These are phyloP conservation scores for Austrofundulus limnaeus DNA, from an alignment of 2,113 vertebrate genomes.

Conservation along the genomic window DNA sequence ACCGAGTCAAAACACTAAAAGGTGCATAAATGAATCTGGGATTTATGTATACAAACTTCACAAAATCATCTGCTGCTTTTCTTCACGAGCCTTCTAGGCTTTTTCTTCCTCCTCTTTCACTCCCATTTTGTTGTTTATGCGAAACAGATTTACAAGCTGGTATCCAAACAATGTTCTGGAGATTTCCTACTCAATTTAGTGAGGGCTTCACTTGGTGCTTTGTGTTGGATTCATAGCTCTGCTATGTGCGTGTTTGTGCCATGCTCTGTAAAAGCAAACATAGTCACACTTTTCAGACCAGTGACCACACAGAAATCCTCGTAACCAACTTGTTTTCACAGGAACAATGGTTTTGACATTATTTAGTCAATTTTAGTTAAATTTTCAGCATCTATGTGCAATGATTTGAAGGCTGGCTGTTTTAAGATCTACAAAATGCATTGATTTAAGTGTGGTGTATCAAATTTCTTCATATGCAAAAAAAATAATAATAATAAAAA, in stretches of 20 bases:
- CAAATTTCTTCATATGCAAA: too few relatives aligned
- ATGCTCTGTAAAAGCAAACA: not conserved
- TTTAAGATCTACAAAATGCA: too few relatives aligned
- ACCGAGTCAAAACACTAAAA: slow-evolving; percentile 33
- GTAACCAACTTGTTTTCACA: not conserved
- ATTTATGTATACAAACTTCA: slow-evolving; percentile 46
- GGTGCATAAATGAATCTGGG: slow-evolving; percentile 34
- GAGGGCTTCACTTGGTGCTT: slow-evolving; percentile 6
- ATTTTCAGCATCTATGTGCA: too few relatives aligned
- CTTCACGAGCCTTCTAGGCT: slow-evolving; percentile 24
- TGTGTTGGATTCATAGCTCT: slow-evolving; percentile 21
- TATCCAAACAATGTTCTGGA: slow-evolving; percentile 26
- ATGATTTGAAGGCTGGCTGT: too few relatives aligned
- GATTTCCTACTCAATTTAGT: slow-evolving; percentile 6
- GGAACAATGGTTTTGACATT: slow-evolving; percentile 4
- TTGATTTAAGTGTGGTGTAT: too few relatives aligned
- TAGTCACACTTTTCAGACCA: not conserved
- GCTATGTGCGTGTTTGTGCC: not conserved
- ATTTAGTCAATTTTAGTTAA: too few relatives aligned
- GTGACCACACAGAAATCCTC: not conserved
- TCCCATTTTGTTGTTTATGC: slow-evolving; percentile 15
- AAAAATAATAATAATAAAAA: too few relatives aligned
- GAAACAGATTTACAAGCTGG: slow-evolving; percentile 32
- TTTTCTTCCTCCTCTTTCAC: slow-evolving; percentile 40
- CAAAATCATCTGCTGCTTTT: slow-evolving; percentile 17